These are phyloP conservation scores for Steinernema feltiae DNA, from an alignment of 1,140 invertebrate species.

Conservation along the genomic window DNA sequence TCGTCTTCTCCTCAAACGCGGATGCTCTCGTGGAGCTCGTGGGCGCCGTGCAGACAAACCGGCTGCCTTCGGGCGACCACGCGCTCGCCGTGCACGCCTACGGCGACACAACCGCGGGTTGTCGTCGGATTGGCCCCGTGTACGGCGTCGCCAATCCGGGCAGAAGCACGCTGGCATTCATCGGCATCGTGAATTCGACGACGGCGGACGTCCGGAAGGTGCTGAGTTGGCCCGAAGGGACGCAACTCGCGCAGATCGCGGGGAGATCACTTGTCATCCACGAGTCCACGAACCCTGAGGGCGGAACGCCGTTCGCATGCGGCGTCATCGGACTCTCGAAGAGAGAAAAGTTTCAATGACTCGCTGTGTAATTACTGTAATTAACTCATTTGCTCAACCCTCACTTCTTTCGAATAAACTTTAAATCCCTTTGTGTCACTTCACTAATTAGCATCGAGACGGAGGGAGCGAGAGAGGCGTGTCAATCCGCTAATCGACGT, in stretches of 20 bases:
- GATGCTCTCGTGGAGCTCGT: background rate
- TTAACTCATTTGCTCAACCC: background rate
- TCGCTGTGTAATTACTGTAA: background rate
- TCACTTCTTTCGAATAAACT: background rate
- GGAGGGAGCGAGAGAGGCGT: too few relatives aligned
- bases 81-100: background rate
- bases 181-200: background rate
- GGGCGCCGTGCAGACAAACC: background rate
- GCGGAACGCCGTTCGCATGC: background rate
- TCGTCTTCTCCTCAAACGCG: background rate
- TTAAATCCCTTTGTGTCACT: too few relatives aligned
- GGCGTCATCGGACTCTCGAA: background rate
- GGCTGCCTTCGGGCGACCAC: background rate
- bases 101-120: background rate
- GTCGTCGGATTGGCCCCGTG: background rate
- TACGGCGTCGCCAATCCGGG: background rate
- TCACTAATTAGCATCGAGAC: too few relatives aligned
- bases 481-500: too few relatives aligned
- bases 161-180: background rate
- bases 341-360: background rate
- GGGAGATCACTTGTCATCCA: background rate
- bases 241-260: background rate
- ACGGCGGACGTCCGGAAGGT: background rate
- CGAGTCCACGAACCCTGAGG: background rate
- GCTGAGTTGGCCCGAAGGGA: background rate